Percentiles rank a stretch among this genome's conserved stretches.
Evolutionary conservation across 2,888 invertebrate species (phyloP).

Genomic region (Cheilosia vernalis): DNA sequence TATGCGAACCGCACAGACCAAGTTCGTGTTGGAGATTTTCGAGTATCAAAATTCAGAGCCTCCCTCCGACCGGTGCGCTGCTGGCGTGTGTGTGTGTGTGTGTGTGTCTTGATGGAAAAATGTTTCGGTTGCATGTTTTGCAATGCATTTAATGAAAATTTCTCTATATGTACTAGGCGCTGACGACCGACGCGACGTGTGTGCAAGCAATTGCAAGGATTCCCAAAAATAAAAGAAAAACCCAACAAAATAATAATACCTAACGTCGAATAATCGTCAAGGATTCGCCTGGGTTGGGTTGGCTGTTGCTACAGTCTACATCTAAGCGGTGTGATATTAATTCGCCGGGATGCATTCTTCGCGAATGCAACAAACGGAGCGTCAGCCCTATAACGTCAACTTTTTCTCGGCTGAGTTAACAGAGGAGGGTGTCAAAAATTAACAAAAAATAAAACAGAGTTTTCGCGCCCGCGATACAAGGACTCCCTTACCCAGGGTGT

Average conservation of each 20-base stretch:
- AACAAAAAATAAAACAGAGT: conserved; percentile 40
- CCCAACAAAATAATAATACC: conserved; percentile 51
- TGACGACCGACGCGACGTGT: conserved; percentile 29
- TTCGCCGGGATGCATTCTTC: conserved; percentile 70
- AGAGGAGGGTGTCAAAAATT: conserved; percentile 68
- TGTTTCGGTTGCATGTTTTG: conserved; percentile 71
- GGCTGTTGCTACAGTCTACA: conserved; percentile 1
- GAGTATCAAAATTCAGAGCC: conserved; percentile 50
- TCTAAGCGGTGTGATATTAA: conserved; percentile 73
- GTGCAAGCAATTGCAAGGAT: conserved; percentile 71
- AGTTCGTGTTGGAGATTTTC: conserved; percentile 71
- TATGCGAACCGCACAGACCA: conserved; percentile 64
- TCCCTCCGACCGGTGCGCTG: background rate
- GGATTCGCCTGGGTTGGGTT: conserved; percentile 6
- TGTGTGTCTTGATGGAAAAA: conserved; percentile 36
- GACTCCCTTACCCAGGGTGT: conserved; percentile 45
- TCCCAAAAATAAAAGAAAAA: conserved; percentile 65
- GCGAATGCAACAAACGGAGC: conserved; percentile 61
- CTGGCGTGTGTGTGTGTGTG: background rate
- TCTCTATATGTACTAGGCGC: conserved; percentile 46
- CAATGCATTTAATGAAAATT: conserved; percentile 75
- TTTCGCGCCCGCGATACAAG: conserved; percentile 50
- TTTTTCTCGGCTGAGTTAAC: conserved; percentile 72
- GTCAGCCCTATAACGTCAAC: conserved; percentile 38
- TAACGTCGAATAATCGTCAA: conserved; percentile 38